Percentiles rank a stretch among this genome's conserved stretches.
These are phyloP conservation scores for Anadara kagoshimensis DNA, from an alignment of 1,140 invertebrate species.

Conservation along the genomic window DNA sequence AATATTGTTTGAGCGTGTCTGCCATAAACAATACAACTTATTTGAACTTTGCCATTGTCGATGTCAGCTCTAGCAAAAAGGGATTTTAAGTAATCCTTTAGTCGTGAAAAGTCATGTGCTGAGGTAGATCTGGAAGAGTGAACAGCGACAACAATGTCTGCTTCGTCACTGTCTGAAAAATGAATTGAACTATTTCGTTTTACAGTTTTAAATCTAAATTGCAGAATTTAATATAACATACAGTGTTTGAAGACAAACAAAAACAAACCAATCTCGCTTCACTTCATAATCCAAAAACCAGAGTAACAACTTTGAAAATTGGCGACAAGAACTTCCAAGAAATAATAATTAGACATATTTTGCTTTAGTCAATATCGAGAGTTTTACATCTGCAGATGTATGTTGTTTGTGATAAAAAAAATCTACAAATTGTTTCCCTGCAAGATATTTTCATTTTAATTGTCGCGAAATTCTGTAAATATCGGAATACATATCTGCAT, in stretches of 20 bases:
- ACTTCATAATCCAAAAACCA: not conserved
- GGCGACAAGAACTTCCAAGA: not conserved
- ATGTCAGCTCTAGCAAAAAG: conserved; percentile 23
- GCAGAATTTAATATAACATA: not conserved
- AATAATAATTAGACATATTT: too few species aligned
- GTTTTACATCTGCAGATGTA: too few species aligned
- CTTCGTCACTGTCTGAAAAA: conserved; percentile 12
- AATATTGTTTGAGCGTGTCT: conserved; percentile 3
- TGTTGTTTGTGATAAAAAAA: too few species aligned
- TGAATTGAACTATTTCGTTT: too few species aligned
- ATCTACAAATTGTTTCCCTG: too few species aligned
- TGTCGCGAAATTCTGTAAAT: too few species aligned
- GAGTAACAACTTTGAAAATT: not conserved
- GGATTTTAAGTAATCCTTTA: conserved; percentile 23
- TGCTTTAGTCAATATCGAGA: too few species aligned
- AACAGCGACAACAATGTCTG: conserved; percentile 29
- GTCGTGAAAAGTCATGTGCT: conserved; percentile 16
- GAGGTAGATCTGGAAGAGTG: conserved; percentile 18
- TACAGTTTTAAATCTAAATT: too few species aligned
- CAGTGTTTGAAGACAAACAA: not conserved
- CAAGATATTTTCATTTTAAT: too few species aligned
- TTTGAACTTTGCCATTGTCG: conserved; percentile 12
- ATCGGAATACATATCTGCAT: too few species aligned
- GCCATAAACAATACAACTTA: conserved; percentile 20
- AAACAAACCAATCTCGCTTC: not conserved